Base-by-base conservation (phyloP, 1,140 invertebrate genomes). In the Carcinoscorpius rotundicauda region DNA sequence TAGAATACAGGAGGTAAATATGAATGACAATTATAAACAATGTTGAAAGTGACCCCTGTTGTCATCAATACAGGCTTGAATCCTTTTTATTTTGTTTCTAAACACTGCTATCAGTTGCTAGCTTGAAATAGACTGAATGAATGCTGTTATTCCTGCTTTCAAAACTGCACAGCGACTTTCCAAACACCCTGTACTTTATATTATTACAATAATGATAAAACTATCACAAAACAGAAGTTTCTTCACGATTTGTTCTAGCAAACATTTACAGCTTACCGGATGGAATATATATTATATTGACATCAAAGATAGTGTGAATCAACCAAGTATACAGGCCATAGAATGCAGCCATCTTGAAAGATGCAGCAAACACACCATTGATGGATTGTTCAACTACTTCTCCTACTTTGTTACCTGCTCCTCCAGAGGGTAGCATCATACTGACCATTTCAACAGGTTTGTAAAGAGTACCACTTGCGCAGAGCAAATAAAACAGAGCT, bases 271-370 rank as follows among this genome's bases (percentile, higher is more conserved):
- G 74, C 75, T 78, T 77, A 89, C 87, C 86, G 73, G 93, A 89
- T 3, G 95, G 95, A 67, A 98, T 82, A 76, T 97, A 97, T 11
- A 97, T 89, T 67, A 98, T 89, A 75, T 94, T 90, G 0, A 96
- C 87, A 70, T 89, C 88, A 77, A 98, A 98, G 3, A 98, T 76
- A 69, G 92, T 94, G 74, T 98, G 95, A 60, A 95, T 89, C 51
- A 98, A 84, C 92, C 95, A 98, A 0, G 96, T 98, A 85, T 95
- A 99, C 64, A 98, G 79, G 0, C 94, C 95, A 76, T 98, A 98
- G 78, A 99, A 99, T 0, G 89, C 82, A 4, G 93, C 89, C 83
- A 98, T 93, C 80, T 98, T 99, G 67, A 97, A 89, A 2, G 94
- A 96, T 0, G 94, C 93, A 58, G 89, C 84, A 74, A 98, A 93